A percentile compares a stretch with the other conserved stretches of the same genome.
phyloP scores from a whole-genome alignment of 2,888 invertebrate species.

The Ptilodon capucinus region DNA sequence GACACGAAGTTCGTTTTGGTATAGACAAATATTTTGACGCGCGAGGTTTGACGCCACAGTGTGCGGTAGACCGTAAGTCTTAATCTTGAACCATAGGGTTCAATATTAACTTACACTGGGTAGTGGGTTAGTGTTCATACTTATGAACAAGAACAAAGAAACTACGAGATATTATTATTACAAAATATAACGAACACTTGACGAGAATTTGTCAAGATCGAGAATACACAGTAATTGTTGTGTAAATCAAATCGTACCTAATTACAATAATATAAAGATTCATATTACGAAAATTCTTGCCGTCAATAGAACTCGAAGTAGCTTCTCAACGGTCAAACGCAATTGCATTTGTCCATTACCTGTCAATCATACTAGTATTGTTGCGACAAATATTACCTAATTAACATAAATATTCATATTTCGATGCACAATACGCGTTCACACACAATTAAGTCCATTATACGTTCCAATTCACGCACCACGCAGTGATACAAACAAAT shows the following conservation, averaged over 20 bases:
- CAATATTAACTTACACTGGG: too few species aligned
- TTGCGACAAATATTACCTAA: constrained; percentile 40
- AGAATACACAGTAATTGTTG: neutral
- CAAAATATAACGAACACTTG: too few species aligned
- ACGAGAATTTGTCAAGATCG: too few species aligned
- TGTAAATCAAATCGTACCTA: neutral
- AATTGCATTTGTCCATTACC: constrained; percentile 16
- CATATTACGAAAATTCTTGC: neutral
- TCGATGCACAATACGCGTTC: constrained; percentile 51
- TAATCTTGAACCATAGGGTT: too few species aligned
- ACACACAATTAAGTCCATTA: constrained; percentile 81
- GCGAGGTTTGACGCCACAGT: too few species aligned
- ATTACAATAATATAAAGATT: neutral
- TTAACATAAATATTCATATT: constrained; percentile 74
- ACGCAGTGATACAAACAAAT: constrained; percentile 64
- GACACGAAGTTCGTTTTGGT: too few species aligned
- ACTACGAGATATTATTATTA: too few species aligned
- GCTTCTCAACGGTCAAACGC: constrained; percentile 17
- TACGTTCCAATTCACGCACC: constrained; percentile 57
- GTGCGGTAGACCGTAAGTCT: too few species aligned
- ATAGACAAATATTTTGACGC: too few species aligned
- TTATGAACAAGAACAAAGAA: too few species aligned
- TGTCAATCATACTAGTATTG: constrained; percentile 47
- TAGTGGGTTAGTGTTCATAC: too few species aligned
- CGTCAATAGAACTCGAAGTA: constrained; percentile 1